phyloP scores from a whole-genome alignment of 2,797 vertebrate species.

The Ctenopoma multispine region DNA sequence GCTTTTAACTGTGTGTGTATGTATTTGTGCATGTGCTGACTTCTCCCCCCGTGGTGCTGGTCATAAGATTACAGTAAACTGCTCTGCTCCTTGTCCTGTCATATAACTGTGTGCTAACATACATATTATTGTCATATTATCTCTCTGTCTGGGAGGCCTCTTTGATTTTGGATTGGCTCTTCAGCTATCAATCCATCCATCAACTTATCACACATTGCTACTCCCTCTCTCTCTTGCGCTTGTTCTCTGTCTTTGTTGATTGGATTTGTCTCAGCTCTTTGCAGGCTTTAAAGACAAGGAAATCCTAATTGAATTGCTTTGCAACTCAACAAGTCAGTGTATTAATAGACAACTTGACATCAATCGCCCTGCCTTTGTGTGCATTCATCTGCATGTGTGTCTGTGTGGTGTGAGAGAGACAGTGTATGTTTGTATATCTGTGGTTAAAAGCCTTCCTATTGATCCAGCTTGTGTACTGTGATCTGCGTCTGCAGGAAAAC shows the following conservation, averaged over 20 bases:
- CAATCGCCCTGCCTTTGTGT: conserved; percentile 74
- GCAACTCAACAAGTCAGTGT: conserved; percentile 81
- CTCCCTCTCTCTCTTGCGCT: conserved; percentile 33
- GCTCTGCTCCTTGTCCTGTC: conserved; percentile 58
- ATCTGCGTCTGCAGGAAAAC: conserved; percentile 59
- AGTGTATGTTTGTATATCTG: conserved; percentile 64
- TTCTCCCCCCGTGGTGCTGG: conserved; percentile 70
- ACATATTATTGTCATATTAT: conserved; percentile 34
- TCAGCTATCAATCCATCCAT: conserved; percentile 63
- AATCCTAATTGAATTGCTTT: conserved; percentile 88
- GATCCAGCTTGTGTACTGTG: conserved; percentile 77
- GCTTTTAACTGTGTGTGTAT: not conserved
- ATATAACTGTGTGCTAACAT: conserved; percentile 26
- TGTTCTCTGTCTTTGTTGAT: conserved; percentile 67
- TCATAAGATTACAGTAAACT: conserved; percentile 82
- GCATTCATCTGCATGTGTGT: conserved; percentile 52
- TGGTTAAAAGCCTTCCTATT: conserved; percentile 86
- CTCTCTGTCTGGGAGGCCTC: conserved; percentile 29
- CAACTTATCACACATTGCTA: conserved; percentile 53
- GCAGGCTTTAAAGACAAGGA: conserved; percentile 81
- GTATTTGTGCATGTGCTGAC: conserved; percentile 40
- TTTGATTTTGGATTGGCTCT: conserved; percentile 74
- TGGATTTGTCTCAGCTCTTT: conserved; percentile 85
- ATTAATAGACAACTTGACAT: conserved; percentile 87
- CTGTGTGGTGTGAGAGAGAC: conserved; percentile 15